A percentile compares a stretch with the other conserved stretches of the same genome.
phyloP scores from a whole-genome alignment of 2,113 vertebrate genomes.

The Sylvia atricapilla region DNA sequence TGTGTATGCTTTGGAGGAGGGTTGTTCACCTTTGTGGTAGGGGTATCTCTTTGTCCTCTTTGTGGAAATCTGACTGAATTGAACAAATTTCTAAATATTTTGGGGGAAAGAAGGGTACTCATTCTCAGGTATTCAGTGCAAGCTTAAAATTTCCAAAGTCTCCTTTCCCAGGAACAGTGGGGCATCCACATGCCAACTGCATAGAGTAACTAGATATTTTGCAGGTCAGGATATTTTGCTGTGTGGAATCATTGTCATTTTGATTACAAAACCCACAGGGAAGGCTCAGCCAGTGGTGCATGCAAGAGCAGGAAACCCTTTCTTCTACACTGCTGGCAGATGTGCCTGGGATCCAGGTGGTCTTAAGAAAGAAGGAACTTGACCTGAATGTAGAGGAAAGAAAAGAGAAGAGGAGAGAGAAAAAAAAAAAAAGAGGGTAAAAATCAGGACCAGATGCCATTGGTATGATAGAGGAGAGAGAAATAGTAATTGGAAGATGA shows the following conservation, averaged over 20 bases:
- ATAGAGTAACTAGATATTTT: background rate
- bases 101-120: accelerated
- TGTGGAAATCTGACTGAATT: background rate
- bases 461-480: background rate
- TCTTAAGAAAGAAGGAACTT: background rate
- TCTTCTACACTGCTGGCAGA: background rate
- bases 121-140: background rate
- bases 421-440: background rate
- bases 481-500: background rate
- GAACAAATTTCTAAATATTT: background rate
- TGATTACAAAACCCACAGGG: background rate
- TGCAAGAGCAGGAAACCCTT: background rate
- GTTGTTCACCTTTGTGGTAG: background rate
- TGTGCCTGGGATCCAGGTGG: background rate
- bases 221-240: background rate
- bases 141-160: background rate
- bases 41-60: background rate
- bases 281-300: background rate
- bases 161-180: background rate
- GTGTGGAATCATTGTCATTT: background rate
- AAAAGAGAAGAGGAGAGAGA: background rate
- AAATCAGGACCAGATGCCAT: background rate
- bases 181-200: background rate
- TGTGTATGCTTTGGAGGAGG: background rate
- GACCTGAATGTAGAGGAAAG: background rate